These are phyloP conservation scores for Stegophylla sp. DNA, from an alignment of 2,888 invertebrate species.

Conservation along the genomic window DNA sequence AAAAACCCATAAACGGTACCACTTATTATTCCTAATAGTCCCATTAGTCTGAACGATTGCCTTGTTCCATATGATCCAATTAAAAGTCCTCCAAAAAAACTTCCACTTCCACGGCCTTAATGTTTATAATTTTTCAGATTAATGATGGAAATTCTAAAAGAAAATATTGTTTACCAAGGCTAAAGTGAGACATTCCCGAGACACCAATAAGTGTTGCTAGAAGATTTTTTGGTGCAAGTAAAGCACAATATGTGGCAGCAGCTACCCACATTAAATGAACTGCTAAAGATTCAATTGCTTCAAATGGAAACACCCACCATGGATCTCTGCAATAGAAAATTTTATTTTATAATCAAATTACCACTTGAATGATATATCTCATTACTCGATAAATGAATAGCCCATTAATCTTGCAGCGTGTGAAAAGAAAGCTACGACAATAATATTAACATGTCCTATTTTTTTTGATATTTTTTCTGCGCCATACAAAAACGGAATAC, in stretches of 20 bases:
- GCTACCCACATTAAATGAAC: slow-evolving; percentile 91
- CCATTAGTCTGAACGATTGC: slow-evolving; percentile 81
- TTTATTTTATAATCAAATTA: background rate
- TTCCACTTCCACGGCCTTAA: slow-evolving; percentile 79
- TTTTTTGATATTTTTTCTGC: slow-evolving; percentile 82
- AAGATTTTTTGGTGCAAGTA: slow-evolving; percentile 81
- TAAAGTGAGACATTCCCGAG: slow-evolving; percentile 87
- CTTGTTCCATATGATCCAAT: slow-evolving; percentile 79
- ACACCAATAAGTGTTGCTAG: slow-evolving; percentile 86
- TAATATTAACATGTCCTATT: slow-evolving; percentile 83
- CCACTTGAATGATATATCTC: slow-evolving; percentile 61
- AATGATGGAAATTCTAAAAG: background rate
- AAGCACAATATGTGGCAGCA: slow-evolving; percentile 85
- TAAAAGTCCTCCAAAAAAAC: slow-evolving; percentile 79
- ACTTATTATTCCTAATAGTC: slow-evolving; percentile 74
- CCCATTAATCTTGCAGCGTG: slow-evolving; percentile 82
- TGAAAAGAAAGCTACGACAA: slow-evolving; percentile 83
- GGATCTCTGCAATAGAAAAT: slow-evolving; percentile 71
- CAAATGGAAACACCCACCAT: slow-evolving; percentile 89
- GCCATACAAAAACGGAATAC: slow-evolving; percentile 83
- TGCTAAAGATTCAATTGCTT: slow-evolving; percentile 84
- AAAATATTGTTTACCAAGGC: slow-evolving; percentile 71
- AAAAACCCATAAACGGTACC: slow-evolving; percentile 76
- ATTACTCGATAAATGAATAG: slow-evolving; percentile 85
- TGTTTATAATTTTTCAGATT: slow-evolving; percentile 10